These are phyloP conservation scores for Galerucella calmariensis DNA, from an alignment of 2,888 invertebrate species.

Conservation along the genomic window DNA sequence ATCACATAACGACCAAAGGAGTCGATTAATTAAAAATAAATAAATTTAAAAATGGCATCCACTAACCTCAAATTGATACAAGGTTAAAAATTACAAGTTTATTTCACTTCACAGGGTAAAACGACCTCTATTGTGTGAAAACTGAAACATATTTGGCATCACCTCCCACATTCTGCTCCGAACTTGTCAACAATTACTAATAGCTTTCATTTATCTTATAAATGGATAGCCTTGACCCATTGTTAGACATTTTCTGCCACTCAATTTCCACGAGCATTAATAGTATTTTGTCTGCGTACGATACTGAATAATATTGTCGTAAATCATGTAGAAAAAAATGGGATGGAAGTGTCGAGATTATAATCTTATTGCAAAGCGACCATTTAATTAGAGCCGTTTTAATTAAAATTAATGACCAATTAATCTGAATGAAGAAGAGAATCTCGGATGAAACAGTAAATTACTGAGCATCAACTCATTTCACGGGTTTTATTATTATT, in stretches of 20 bases:
- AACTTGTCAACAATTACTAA: too few species aligned
- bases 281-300: background rate
- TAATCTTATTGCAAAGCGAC: slow-evolving; percentile 40
- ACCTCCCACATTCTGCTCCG: too few species aligned
- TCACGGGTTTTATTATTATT: slow-evolving; percentile 20
- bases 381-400: slow-evolving; percentile 50
- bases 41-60: too few species aligned
- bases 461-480: slow-evolving; percentile 24
- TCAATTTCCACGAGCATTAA: background rate
- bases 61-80: too few species aligned
- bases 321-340: slow-evolving; percentile 18
- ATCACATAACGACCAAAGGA: too few species aligned
- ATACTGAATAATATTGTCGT: background rate
- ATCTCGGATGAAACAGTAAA: slow-evolving; percentile 42
- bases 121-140: too few species aligned
- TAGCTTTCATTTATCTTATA: background rate
- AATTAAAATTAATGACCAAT: slow-evolving; percentile 57
- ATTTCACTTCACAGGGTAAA: too few species aligned
- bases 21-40: too few species aligned
- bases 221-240: background rate
- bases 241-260: background rate
- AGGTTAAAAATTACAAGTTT: too few species aligned
- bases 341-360: slow-evolving; percentile 28
- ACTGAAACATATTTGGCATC: too few species aligned
- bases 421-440: slow-evolving; percentile 48